phyloP scores from a whole-genome alignment of 2,113 vertebrate genomes.

The Gavialis gangeticus region DNA sequence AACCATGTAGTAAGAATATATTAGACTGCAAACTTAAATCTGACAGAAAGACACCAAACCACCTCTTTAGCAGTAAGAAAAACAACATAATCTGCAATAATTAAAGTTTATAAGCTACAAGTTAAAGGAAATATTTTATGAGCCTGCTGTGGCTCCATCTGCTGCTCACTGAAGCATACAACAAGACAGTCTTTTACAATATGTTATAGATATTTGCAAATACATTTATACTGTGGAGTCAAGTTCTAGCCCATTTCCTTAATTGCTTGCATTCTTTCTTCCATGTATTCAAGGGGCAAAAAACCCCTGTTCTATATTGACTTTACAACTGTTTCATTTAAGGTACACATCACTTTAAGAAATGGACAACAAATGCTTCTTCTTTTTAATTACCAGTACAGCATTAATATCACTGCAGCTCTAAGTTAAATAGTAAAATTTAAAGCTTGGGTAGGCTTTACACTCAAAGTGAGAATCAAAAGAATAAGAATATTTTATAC shows the following conservation, averaged over 20 bases:
- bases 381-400: not conserved
- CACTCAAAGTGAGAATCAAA: not conserved
- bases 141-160: slow-evolving; percentile 11
- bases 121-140: not conserved
- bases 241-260: not conserved
- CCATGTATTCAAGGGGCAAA: not conserved
- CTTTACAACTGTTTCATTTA: not conserved
- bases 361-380: not conserved
- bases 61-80: not conserved
- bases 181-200: not conserved
- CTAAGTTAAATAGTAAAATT: not conserved
- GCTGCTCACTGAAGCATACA: not conserved
- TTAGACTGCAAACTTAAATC: not conserved
- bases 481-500: not conserved
- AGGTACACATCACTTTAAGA: not conserved
- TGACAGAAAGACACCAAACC: not conserved
- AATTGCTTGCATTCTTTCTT: not conserved
- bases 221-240: not conserved
- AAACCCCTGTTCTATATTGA: not conserved
- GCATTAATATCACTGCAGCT: not conserved
- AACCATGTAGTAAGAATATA: not conserved
- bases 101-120: not conserved
- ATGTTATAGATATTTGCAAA: not conserved
- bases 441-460: rapidly evolving
- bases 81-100: not conserved